Evolutionary conservation across 2,113 vertebrate species (phyloP).

Genomic region (Glaucomys volans): DNA sequence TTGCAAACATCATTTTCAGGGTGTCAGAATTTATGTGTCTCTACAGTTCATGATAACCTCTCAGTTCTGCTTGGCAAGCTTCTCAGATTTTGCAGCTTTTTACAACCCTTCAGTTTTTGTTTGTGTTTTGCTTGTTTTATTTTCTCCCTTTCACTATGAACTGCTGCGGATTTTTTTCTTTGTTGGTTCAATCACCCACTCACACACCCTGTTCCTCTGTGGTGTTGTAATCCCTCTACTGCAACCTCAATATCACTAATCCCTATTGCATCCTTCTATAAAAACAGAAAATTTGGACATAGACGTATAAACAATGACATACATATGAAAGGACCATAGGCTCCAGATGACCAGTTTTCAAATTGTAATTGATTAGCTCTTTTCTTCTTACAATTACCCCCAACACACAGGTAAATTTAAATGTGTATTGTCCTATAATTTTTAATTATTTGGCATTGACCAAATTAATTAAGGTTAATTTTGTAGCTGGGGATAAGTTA

Average conservation of each 20-base stretch:
- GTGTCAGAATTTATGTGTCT: not conserved
- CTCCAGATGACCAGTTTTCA: not conserved
- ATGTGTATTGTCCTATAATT: not conserved
- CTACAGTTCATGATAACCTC: not conserved
- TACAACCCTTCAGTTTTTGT: not conserved
- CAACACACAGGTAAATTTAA: not conserved
- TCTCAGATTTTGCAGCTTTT: not conserved
- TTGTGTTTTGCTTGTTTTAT: not conserved
- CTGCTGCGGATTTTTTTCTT: too few species aligned
- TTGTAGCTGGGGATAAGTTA: not conserved
- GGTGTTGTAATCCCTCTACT: not conserved
- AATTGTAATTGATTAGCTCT: not conserved
- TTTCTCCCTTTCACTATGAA: not conserved
- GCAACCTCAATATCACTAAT: not conserved
- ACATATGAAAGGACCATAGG: not conserved
- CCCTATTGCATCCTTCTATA: not conserved
- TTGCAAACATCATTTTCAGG: not conserved
- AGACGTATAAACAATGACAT: not conserved
- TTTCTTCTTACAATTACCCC: not conserved
- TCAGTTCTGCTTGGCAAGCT: not conserved
- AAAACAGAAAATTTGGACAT: not conserved
- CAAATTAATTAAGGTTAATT: conserved; percentile 19
- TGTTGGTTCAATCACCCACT: not conserved
- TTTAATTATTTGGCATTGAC: not conserved
- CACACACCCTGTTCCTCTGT: not conserved